Evolutionary conservation across 1,140 invertebrate species (phyloP).

Genomic region (Heliconius nattereri): DNA sequence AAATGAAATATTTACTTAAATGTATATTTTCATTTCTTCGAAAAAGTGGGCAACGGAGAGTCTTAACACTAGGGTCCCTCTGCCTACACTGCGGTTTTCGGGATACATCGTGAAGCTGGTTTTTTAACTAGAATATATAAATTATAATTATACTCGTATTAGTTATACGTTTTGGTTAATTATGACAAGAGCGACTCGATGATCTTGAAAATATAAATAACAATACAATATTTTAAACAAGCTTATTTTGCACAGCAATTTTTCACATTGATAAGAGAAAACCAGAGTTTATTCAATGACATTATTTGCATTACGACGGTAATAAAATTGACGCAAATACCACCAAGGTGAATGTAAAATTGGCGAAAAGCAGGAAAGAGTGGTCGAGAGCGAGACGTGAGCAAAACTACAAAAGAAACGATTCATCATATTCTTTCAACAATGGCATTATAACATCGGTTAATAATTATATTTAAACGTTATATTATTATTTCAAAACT

Average conservation of each 20-base stretch:
- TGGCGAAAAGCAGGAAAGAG: conserved; percentile 27
- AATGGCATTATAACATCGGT: neutral
- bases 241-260: neutral
- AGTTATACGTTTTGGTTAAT: too few species aligned
- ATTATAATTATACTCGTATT: neutral
- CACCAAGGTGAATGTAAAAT: conserved; percentile 37
- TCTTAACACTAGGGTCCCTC: too few species aligned
- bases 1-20: too few species aligned
- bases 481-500: neutral
- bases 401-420: conserved; percentile 27
- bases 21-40: too few species aligned
- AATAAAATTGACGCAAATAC: conserved; percentile 35
- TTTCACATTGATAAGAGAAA: conserved; percentile 13
- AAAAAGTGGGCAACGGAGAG: too few species aligned
- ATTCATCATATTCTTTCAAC: conserved; percentile 22
- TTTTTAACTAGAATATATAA: neutral
- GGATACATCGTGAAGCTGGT: too few species aligned
- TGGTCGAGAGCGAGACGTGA: neutral
- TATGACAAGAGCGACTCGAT: neutral
- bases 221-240: conserved; percentile 2
- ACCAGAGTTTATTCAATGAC: conserved; percentile 24
- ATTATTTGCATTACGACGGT: conserved; percentile 31
- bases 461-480: conserved; percentile 13
- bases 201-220: conserved; percentile 2
- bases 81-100: too few species aligned